Evolutionary conservation across 2,113 vertebrate genomes (phyloP).

Genomic region (Egretta garzetta): DNA sequence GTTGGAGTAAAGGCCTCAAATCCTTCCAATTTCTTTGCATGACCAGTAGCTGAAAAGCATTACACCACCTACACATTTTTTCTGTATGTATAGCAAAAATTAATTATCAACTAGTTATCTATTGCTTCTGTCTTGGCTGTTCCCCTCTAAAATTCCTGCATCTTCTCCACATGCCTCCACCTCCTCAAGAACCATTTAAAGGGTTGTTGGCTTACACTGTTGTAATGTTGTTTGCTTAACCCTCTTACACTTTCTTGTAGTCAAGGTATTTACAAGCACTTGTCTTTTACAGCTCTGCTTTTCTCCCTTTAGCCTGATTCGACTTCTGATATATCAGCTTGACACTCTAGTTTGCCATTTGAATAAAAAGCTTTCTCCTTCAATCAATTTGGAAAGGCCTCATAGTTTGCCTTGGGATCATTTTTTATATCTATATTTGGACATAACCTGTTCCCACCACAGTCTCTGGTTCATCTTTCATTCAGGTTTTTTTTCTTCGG

Average conservation of each 20-base stretch:
- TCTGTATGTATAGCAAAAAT: background rate
- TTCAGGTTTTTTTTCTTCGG: slow-evolving; percentile 52
- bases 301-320: background rate
- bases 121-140: background rate
- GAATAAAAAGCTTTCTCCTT: no score
- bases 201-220: background rate
- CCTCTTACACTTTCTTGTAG: background rate
- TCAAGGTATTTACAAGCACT: background rate
- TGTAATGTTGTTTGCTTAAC: background rate
- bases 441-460: slow-evolving; percentile 31
- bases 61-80: background rate
- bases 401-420: no score
- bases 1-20: background rate
- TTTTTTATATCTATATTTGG: slow-evolving; percentile 44
- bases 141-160: background rate
- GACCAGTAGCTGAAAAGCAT: background rate
- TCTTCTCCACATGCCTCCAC: background rate
- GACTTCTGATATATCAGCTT: no score
- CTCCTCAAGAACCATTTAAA: background rate
- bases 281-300: background rate
- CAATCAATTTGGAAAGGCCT: no score
- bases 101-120: background rate
- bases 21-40: background rate
- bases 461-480: slow-evolving; percentile 11
- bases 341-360: no score